Evolutionary conservation across 2,797 vertebrate species (phyloP).

Genomic region (Pseudochirops cupreus): DNA sequence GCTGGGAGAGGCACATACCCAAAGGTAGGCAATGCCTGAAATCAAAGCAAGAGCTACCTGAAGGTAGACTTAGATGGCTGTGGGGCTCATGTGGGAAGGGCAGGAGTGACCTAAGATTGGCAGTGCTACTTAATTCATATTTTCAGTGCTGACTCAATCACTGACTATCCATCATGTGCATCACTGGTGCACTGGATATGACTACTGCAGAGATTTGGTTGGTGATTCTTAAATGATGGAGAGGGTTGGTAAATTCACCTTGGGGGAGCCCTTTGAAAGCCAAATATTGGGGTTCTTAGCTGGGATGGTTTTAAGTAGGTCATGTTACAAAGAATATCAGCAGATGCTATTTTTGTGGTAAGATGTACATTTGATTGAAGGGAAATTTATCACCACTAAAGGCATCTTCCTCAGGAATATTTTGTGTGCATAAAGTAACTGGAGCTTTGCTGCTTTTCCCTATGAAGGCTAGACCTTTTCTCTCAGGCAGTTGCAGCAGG

Average conservation of each 20-base stretch:
- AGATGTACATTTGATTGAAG: conserved; percentile 67
- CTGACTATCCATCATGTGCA: background rate
- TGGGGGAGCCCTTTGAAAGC: background rate
- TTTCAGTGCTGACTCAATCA: background rate
- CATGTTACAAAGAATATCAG: conserved; percentile 72
- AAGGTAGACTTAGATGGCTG: background rate
- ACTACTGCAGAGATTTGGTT: background rate
- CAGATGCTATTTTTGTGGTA: conserved; percentile 71
- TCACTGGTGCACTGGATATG: background rate
- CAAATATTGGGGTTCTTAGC: conserved; percentile 35
- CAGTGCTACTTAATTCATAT: background rate
- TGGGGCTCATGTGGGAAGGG: background rate
- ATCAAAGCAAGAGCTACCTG: background rate
- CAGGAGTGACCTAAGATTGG: background rate
- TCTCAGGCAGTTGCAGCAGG: conserved; percentile 71
- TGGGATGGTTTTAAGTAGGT: conserved; percentile 33
- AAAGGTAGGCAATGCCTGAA: background rate
- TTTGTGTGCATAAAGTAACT: conserved; percentile 74
- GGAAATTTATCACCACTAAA: conserved; percentile 77
- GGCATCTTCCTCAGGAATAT: conserved; percentile 65
- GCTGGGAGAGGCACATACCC: background rate
- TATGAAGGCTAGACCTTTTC: conserved; percentile 72
- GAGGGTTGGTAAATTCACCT: background rate
- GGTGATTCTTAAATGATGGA: background rate
- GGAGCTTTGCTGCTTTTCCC: conserved; percentile 75